phyloP scores from a whole-genome alignment of 1,140 invertebrate genomes.

The Varroa destructor region DNA sequence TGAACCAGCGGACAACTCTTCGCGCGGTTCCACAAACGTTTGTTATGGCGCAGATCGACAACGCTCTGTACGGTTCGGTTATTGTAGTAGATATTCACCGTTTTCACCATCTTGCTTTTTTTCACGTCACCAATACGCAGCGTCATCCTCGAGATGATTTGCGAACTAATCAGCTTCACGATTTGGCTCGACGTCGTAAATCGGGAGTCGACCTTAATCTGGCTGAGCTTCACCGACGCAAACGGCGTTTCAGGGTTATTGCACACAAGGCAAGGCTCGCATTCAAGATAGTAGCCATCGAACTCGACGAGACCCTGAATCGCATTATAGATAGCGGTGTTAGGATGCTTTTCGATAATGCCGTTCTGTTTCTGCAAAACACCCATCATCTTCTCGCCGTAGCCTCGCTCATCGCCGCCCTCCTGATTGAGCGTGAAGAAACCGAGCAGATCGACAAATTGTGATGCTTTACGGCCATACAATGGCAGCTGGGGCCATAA shows the following conservation, averaged over 20 bases:
- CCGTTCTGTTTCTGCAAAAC: slow-evolving; percentile 74
- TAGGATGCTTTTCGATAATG: slow-evolving; percentile 73
- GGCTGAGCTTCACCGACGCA: slow-evolving; percentile 75
- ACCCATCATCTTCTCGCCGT: slow-evolving; percentile 58
- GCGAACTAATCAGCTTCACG: slow-evolving; percentile 82
- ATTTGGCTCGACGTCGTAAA: slow-evolving; percentile 96
- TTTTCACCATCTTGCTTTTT: slow-evolving; percentile 89
- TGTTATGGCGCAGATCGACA: slow-evolving; percentile 90
- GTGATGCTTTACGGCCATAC: slow-evolving; percentile 80
- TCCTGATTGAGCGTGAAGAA: slow-evolving; percentile 67
- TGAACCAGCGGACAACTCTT: slow-evolving; percentile 74
- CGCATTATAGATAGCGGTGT: slow-evolving; percentile 79
- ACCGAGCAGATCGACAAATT: slow-evolving; percentile 88
- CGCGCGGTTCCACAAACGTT: slow-evolving; percentile 88
- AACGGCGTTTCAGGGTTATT: slow-evolving; percentile 92
- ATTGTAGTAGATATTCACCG: slow-evolving; percentile 92
- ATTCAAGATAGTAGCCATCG: slow-evolving; percentile 90
- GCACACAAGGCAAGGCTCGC: slow-evolving; percentile 89
- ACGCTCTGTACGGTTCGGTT: slow-evolving; percentile 88
- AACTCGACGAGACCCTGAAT: slow-evolving; percentile 80
- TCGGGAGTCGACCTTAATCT: slow-evolving; percentile 89
- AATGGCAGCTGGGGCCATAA: slow-evolving; percentile 77
- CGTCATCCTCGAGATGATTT: slow-evolving; percentile 85
- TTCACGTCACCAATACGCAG: slow-evolving; percentile 87
- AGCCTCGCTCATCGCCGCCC: slow-evolving; percentile 49